Base-by-base conservation (phyloP, 1,140 invertebrate species). In the Littorina saxatilis region DNA sequence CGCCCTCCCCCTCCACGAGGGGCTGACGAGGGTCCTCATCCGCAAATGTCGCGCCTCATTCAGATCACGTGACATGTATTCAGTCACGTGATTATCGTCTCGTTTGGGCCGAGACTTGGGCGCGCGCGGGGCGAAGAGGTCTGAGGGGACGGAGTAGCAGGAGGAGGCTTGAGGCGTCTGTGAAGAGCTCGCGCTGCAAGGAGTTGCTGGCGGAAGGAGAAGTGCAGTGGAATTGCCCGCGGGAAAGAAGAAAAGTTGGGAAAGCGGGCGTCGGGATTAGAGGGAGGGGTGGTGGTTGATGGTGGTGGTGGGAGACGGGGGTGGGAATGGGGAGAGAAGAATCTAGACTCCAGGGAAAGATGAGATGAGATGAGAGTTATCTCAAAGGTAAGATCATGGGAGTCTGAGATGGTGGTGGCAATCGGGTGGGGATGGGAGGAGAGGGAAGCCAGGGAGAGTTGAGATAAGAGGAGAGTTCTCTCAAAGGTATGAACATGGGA, bases 11-110 rank as follows among this genome's bases (percentile, higher is more conserved):
- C 9, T 39, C 13, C 70, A 23, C 32, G 70, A 73, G 70, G 4
- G 70, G 4, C 37, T 15, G 50, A 55, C 43, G 50, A 75, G 50
- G 35, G 73, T 29, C 43, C 73, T 75, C 32, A 20, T n/a, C 73
- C 20, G 15, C 37, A 52, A 75, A 75, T 75, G 73, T 75, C 73
- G 50, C 29, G 73, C 52, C 43, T 55, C 27, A n/a, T 75, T 35
- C 20, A 75, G n/a, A 75, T 52, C 73, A 75, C 73, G 73, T 75
- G 73, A 75, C 73, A 52, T 75, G 73, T 37, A 50, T 55, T 75
- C 73, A 13, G 73, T 75, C 73, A 75, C 73, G 73, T 75, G 73
- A 75, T 75, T 75, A 75, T 52, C 73, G 40, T 75, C 73, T 75
- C 73, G 43, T 35, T 32, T 32, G 2, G 63, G 63, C 58, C 27